Percentiles rank a stretch among this genome's conserved stretches.
phyloP scores from a whole-genome alignment of 2,113 vertebrate genomes.

The Saccopteryx bilineata region DNA sequence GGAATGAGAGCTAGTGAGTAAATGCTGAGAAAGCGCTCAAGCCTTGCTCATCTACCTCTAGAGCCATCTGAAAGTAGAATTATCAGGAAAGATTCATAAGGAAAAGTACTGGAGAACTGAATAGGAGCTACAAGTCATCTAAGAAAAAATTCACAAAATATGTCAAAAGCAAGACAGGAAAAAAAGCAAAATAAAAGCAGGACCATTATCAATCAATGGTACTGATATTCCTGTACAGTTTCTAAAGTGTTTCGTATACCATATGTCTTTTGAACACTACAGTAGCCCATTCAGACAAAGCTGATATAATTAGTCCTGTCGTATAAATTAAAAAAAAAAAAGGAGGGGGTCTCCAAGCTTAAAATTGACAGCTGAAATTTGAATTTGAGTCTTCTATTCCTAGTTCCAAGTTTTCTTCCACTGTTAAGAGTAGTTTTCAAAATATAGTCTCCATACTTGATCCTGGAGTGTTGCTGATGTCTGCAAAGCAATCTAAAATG shows the following conservation, averaged over 20 bases:
- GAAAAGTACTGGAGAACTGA: background rate
- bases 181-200: background rate
- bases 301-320: background rate
- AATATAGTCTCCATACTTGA: background rate
- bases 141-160: background rate
- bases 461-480: background rate
- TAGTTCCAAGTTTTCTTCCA: constrained; percentile 12
- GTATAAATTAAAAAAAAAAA: background rate
- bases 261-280: background rate
- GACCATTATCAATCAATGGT: background rate
- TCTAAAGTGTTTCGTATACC: background rate
- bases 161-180: background rate
- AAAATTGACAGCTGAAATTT: background rate
- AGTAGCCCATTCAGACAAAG: background rate
- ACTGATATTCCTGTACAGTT: background rate
- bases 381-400: background rate
- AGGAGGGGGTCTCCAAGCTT: background rate
- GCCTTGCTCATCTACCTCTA: background rate
- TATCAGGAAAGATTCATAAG: background rate
- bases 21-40: background rate
- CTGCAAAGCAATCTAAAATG: constrained; percentile 2
- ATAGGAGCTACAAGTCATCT: background rate
- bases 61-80: background rate
- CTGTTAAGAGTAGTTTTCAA: background rate
- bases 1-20: background rate